Percentiles rank a stretch among this genome's conserved stretches.
phyloP scores from a whole-genome alignment of 2,113 vertebrate species.

The Pholis gunnellus region DNA sequence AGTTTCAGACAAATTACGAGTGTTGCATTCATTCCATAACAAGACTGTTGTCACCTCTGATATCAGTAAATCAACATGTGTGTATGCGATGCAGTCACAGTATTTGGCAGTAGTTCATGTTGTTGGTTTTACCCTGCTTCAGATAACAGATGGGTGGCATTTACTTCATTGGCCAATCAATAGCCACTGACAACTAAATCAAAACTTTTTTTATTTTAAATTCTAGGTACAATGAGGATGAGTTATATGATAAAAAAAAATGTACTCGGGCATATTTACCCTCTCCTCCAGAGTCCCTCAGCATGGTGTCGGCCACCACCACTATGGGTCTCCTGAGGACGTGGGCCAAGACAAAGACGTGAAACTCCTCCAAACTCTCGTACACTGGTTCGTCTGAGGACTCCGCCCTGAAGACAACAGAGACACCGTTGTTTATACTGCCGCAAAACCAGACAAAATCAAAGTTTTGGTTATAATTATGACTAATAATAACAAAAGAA shows the following conservation, averaged over 20 bases:
- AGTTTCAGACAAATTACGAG: not conserved
- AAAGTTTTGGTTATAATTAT: not conserved
- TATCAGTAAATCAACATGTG: not conserved
- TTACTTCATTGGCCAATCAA: not conserved
- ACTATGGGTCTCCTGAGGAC: slow-evolving; percentile 94
- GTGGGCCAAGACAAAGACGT: slow-evolving; percentile 95
- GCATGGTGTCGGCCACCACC: slow-evolving; percentile 98
- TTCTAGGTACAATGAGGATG: too few relatives aligned
- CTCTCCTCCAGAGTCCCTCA: slow-evolving; percentile 96
- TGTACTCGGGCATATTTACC: slow-evolving; percentile 76
- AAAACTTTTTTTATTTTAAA: not conserved
- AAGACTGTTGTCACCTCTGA: not conserved
- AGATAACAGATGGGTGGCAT: not conserved
- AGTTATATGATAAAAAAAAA: not conserved
- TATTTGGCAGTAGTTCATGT: not conserved
- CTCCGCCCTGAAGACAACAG: slow-evolving; percentile 83
- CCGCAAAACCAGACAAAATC: slow-evolving; percentile 6
- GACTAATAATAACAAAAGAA: not conserved
- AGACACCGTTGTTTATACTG: not conserved
- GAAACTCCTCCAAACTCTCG: slow-evolving; percentile 97
- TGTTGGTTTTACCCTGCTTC: slow-evolving; percentile 17
- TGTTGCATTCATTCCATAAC: not conserved
- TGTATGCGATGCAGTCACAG: not conserved
- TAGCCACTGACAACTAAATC: not conserved
- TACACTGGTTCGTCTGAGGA: slow-evolving; percentile 95